These are phyloP conservation scores for Notodonta dromedarius DNA, from an alignment of 2,888 invertebrate species.

Conservation along the genomic window DNA sequence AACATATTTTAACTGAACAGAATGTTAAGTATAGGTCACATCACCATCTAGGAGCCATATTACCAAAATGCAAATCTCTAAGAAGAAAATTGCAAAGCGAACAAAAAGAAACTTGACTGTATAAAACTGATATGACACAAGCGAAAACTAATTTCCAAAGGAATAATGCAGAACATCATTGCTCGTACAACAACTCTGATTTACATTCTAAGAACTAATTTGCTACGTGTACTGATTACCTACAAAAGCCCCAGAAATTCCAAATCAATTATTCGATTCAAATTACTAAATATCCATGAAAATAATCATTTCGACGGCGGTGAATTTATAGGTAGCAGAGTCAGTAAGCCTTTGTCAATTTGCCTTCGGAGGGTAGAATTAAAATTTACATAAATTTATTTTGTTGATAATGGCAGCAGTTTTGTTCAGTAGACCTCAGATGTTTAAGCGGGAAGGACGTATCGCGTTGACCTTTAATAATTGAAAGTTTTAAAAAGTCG, in stretches of 20 bases:
- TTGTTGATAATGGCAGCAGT: conserved; percentile 20
- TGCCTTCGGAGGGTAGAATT: conserved; percentile 41
- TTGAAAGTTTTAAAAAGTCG: neutral
- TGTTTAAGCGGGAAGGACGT: conserved; percentile 28
- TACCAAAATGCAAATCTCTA: no score
- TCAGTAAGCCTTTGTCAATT: conserved; percentile 38
- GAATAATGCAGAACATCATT: no score
- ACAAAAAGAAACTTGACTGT: no score
- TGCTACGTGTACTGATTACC: neutral
- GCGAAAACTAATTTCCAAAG: neutral
- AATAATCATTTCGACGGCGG: conserved; percentile 21
- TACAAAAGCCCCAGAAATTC: neutral
- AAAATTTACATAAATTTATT: conserved; percentile 56
- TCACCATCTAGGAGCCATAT: no score
- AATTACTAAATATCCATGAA: conserved; percentile 23
- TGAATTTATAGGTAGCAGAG: conserved; percentile 24
- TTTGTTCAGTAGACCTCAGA: conserved; percentile 31
- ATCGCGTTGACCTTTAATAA: conserved; percentile 13
- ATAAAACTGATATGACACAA: neutral
- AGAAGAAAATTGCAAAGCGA: no score
- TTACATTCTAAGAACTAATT: neutral
- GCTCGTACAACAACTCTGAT: neutral
- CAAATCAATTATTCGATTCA: conserved; percentile 31
- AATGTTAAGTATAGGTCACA: no score
- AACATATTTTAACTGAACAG: no score